Evolutionary conservation across 1,140 invertebrate species (phyloP).

Genomic region (Drosophila ambigua): DNA sequence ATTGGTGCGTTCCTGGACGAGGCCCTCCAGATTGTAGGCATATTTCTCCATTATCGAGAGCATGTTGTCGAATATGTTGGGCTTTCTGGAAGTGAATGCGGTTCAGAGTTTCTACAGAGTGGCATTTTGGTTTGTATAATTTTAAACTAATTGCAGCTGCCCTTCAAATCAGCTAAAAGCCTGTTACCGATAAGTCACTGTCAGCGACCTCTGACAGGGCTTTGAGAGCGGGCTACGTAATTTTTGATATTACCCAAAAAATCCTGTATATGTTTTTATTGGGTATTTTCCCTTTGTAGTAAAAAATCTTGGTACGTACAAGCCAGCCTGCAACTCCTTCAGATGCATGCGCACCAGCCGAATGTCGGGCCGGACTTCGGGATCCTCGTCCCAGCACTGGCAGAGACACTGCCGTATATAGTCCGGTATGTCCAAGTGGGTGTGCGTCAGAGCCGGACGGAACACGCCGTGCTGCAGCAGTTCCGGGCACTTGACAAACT

Average conservation of each 20-base stretch:
- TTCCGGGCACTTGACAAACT: conserved; percentile 94
- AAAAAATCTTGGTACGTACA: conserved; percentile 85
- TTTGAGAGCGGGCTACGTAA: no score
- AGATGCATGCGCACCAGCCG: conserved; percentile 88
- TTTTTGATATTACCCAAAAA: no score
- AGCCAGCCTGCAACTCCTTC: conserved; percentile 90
- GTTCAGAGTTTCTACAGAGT: not conserved
- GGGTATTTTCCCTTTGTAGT: no score
- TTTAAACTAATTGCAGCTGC: not conserved
- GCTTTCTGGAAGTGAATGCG: conserved; percentile 86
- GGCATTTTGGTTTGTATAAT: not conserved
- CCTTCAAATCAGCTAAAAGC: not conserved
- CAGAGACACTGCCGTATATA: conserved; percentile 95
- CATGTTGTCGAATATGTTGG: conserved; percentile 97
- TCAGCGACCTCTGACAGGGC: no score
- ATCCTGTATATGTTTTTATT: not conserved
- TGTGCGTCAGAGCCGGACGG: conserved; percentile 93
- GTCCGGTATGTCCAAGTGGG: conserved; percentile 94
- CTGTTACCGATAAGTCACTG: no score
- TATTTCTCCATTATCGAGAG: conserved; percentile 98
- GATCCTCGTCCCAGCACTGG: conserved; percentile 92
- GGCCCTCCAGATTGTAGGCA: conserved; percentile 95
- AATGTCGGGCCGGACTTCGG: conserved; percentile 94
- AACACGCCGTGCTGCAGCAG: conserved; percentile 88
- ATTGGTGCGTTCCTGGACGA: conserved; percentile 94